phyloP scores from a whole-genome alignment of 2,113 vertebrate species.

The Myrmecophaga tridactyla region DNA sequence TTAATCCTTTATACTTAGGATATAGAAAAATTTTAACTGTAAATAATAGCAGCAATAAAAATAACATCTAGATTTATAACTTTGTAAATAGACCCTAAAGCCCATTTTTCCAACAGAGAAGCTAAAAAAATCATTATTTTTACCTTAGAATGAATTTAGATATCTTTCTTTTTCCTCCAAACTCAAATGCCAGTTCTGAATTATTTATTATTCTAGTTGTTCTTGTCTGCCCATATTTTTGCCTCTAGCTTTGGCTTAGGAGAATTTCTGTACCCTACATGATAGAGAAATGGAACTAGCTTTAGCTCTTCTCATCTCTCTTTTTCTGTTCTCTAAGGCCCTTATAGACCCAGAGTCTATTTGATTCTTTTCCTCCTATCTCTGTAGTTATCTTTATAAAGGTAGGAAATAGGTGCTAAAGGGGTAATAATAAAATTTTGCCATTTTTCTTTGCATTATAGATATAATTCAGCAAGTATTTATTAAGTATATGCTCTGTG shows the following conservation, averaged over 20 bases:
- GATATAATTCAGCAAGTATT: neutral
- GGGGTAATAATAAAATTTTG: neutral
- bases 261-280: neutral
- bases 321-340: neutral
- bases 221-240: neutral
- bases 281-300: neutral
- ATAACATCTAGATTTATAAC: neutral
- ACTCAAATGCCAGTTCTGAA: neutral
- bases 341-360: neutral
- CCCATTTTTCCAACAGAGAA: neutral
- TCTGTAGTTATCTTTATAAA: neutral
- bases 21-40: neutral
- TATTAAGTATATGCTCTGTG: neutral
- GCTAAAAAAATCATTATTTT: conserved; percentile 10
- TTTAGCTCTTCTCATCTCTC: neutral
- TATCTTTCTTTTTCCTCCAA: conserved; percentile 8
- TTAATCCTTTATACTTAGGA: neutral
- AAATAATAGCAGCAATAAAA: conserved; percentile 16
- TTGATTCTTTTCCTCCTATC: neutral
- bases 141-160: conserved; percentile 13
- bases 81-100: neutral
- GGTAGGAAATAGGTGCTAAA: neutral
- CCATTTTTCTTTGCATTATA: conserved; percentile 15
- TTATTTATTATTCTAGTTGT: neutral
- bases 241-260: neutral